phyloP scores from a whole-genome alignment of 2,797 vertebrate genomes.

The Sebastes jordani region DNA sequence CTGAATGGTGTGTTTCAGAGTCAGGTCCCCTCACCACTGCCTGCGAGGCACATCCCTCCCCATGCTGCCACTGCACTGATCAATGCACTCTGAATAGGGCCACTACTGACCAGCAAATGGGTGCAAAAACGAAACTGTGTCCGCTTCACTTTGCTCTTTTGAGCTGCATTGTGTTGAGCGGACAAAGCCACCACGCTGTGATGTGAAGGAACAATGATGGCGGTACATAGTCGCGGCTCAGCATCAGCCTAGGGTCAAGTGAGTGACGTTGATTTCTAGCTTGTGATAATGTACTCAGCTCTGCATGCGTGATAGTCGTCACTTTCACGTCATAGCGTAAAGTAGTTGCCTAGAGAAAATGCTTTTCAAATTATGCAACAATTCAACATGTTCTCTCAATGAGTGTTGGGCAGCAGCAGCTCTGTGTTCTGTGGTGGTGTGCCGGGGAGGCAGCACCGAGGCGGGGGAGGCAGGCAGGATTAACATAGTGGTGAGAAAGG shows the following conservation, averaged over 20 bases:
- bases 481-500: slow-evolving; percentile 72
- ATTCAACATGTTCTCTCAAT: slow-evolving; percentile 33
- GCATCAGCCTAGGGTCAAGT: slow-evolving; percentile 58
- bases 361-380: slow-evolving; percentile 35
- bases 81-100: slow-evolving; percentile 71
- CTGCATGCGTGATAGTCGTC: not conserved
- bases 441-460: slow-evolving; percentile 40
- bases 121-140: slow-evolving; percentile 70
- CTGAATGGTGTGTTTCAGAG: slow-evolving; percentile 63
- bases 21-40: slow-evolving; percentile 48
- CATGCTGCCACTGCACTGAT: slow-evolving; percentile 45
- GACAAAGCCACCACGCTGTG: slow-evolving; percentile 70
- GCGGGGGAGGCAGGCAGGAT: slow-evolving; percentile 67
- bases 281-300: slow-evolving; percentile 13
- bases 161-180: slow-evolving; percentile 65
- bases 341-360: slow-evolving; percentile 15
- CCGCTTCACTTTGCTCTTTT: slow-evolving; percentile 72
- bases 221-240: slow-evolving; percentile 50
- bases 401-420: slow-evolving; percentile 27
- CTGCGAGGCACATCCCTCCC: slow-evolving; percentile 60
- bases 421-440: slow-evolving; percentile 59
- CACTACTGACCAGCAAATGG: slow-evolving; percentile 60
- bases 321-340: slow-evolving; percentile 26
- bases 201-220: slow-evolving; percentile 67
- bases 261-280: slow-evolving; percentile 48